phyloP scores from a whole-genome alignment of 2,888 invertebrate genomes.

The Limnephilus auricula region DNA sequence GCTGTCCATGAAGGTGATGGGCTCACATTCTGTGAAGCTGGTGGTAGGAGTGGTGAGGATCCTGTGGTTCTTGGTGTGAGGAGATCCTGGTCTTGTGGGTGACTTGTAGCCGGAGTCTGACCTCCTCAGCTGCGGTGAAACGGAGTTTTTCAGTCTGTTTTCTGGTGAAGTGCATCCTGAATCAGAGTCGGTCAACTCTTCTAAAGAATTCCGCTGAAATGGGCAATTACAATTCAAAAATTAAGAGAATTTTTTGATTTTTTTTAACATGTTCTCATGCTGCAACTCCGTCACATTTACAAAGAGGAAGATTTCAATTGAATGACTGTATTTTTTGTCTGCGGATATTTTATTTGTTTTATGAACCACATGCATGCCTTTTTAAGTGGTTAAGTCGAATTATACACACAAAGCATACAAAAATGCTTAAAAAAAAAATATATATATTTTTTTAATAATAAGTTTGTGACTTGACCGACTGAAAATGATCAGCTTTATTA shows the following conservation, averaged over 20 bases:
- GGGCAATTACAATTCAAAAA: constrained; percentile 9
- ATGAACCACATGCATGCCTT: too few relatives aligned
- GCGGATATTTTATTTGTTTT: too few relatives aligned
- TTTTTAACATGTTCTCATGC: neutral
- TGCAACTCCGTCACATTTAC: neutral
- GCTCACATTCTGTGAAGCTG: constrained; percentile 68
- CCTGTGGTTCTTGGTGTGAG: constrained; percentile 70
- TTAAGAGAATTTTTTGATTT: neutral
- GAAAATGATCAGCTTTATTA: too few relatives aligned
- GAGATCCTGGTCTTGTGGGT: constrained; percentile 70
- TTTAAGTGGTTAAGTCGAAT: too few relatives aligned
- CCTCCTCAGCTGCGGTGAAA: constrained; percentile 77
- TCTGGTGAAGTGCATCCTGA: constrained; percentile 78
- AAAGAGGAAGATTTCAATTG: too few relatives aligned
- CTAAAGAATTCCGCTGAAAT: constrained; percentile 74
- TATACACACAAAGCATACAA: too few relatives aligned
- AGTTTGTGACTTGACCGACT: too few relatives aligned
- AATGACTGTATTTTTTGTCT: too few relatives aligned
- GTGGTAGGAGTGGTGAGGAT: constrained; percentile 72
- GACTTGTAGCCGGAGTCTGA: constrained; percentile 77
- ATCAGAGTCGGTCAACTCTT: constrained; percentile 77
- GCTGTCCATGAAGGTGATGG: constrained; percentile 33
- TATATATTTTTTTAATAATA: too few relatives aligned
- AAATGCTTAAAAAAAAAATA: too few relatives aligned
- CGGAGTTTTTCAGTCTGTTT: constrained; percentile 77